These are phyloP conservation scores for Hypothenemus hampei DNA, from an alignment of 1,140 invertebrate species.

Conservation along the genomic window DNA sequence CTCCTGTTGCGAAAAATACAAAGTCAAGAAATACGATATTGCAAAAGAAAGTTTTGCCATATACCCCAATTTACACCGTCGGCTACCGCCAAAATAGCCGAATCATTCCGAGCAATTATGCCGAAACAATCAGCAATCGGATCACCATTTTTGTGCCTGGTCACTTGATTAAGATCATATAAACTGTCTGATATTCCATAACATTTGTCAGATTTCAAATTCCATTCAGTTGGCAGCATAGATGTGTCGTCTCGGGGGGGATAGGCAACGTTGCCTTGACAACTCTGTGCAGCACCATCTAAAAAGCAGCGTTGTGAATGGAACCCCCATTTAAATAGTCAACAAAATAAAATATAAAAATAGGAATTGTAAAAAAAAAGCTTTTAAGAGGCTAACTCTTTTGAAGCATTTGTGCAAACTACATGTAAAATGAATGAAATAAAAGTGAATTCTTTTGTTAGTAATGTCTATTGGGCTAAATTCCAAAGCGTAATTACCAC, in stretches of 20 bases:
- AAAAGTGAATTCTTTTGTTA: no score
- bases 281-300: no score
- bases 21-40: background rate
- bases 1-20: constrained; percentile 48
- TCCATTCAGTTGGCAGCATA: constrained; percentile 56
- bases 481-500: no score
- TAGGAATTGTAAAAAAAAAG: no score
- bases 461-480: no score
- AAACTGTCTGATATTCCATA: constrained; percentile 69
- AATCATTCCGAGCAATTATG: constrained; percentile 72
- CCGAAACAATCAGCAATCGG: constrained; percentile 90
- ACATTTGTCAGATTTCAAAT: constrained; percentile 57
- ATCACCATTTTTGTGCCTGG: constrained; percentile 70
- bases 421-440: no score
- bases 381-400: no score
- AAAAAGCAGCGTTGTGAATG: no score
- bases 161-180: constrained; percentile 76
- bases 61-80: constrained; percentile 94
- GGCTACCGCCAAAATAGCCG: constrained; percentile 76
- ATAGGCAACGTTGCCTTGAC: no score
- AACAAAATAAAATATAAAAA: no score
- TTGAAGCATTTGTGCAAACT: no score
- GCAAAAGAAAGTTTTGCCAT: constrained; percentile 3
- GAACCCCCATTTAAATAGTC: no score
- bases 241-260: constrained; percentile 25